Evolutionary conservation across 2,113 vertebrate genomes (phyloP).

Genomic region (Bathybates hornii): DNA sequence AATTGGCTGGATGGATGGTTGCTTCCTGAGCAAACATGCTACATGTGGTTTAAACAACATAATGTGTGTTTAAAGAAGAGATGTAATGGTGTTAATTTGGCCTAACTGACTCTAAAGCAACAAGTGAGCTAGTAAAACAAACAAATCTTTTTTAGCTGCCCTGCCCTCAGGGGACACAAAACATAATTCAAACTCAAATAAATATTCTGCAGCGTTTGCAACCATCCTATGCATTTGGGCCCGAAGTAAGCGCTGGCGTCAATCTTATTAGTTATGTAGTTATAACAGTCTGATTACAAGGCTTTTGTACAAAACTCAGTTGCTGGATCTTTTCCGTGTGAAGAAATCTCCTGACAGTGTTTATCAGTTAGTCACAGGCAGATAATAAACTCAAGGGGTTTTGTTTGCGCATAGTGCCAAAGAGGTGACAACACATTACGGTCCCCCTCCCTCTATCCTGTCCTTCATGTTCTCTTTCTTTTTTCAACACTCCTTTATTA

Average conservation of each 20-base stretch:
- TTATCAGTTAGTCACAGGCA: not conserved
- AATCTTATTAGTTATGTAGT: not conserved
- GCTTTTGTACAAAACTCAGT: not conserved
- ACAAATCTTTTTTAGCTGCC: slow-evolving; percentile 38
- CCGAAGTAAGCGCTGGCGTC: not conserved
- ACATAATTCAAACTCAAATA: slow-evolving; percentile 47
- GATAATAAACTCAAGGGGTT: not conserved
- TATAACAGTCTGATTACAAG: not conserved
- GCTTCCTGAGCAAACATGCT: slow-evolving; percentile 45
- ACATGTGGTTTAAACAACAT: slow-evolving; percentile 53
- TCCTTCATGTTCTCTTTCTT: not conserved
- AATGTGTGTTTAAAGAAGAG: slow-evolving; percentile 57
- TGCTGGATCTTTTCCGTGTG: not conserved
- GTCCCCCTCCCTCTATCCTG: not conserved
- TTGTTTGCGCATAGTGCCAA: not conserved
- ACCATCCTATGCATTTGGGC: not conserved
- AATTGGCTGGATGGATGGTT: slow-evolving; percentile 44
- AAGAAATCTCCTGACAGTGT: not conserved
- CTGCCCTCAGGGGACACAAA: slow-evolving; percentile 32
- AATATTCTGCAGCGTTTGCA: slow-evolving; percentile 6
- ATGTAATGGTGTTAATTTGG: slow-evolving; percentile 52
- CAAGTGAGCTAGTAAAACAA: slow-evolving; percentile 52
- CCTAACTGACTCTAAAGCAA: slow-evolving; percentile 53
- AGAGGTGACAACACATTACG: not conserved
- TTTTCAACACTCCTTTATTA: not conserved